phyloP scores from a whole-genome alignment of 2,797 vertebrate species.

The Sardinella longiceps region DNA sequence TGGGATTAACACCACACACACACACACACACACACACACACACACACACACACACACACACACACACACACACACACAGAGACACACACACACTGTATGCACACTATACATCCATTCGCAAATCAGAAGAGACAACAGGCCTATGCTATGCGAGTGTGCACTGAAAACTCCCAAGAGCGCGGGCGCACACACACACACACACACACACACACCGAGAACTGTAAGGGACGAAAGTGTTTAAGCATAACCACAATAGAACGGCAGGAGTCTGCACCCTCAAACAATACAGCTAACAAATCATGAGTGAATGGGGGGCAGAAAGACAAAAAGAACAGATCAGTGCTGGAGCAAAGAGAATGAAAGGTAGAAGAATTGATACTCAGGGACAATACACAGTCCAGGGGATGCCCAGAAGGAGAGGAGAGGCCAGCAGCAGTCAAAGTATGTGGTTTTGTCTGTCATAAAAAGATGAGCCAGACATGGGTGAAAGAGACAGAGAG shows the following conservation, averaged over 20 bases:
- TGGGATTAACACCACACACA: background rate
- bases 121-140: background rate
- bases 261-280: conserved; percentile 66
- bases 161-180: background rate
- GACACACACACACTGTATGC: background rate
- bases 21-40: background rate
- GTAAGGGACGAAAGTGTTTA: conserved; percentile 66
- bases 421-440: conserved; percentile 33
- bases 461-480: conserved; percentile 8
- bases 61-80: background rate
- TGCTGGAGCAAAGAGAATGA: conserved; percentile 25
- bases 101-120: background rate
- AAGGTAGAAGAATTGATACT: conserved; percentile 18
- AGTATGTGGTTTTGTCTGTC: background rate
- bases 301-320: conserved; percentile 65
- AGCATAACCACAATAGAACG: conserved; percentile 71
- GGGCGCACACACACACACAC: too few relatives aligned
- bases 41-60: background rate
- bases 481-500: background rate
- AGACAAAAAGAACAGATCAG: conserved; percentile 35
- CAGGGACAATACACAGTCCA: background rate
- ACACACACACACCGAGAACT: background rate
- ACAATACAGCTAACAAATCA: conserved; percentile 62
- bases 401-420: background rate
- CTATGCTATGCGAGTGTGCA: background rate